Evolutionary conservation across 1,140 invertebrate genomes (phyloP).

Genomic region (Panagrolaimus sp.): DNA sequence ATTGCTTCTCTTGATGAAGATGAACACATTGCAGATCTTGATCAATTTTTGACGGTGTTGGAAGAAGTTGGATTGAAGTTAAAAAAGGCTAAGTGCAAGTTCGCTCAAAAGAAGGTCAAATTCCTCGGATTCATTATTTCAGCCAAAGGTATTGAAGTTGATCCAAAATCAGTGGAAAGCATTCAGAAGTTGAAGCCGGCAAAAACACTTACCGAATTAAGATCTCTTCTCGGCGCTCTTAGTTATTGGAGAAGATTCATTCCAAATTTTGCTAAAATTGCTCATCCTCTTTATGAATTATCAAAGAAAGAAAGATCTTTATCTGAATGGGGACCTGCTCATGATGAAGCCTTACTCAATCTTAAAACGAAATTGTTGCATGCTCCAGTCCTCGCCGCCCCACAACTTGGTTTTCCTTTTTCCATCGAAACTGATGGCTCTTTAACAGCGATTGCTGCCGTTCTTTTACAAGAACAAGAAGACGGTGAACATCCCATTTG

Average conservation of each 20-base stretch:
- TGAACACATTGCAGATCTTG: conserved; percentile 24
- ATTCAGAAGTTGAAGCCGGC: conserved; percentile 20
- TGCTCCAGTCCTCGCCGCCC: conserved; percentile 11
- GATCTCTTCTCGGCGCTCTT: conserved; percentile 22
- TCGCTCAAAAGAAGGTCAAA: conserved; percentile 19
- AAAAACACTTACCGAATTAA: conserved; percentile 28
- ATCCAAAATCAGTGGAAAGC: not conserved
- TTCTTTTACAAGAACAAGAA: not conserved
- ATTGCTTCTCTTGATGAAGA: conserved; percentile 9
- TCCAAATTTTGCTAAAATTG: conserved; percentile 21
- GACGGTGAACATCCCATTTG: not conserved
- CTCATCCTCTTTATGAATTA: not conserved
- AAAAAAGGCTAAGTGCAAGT: conserved; percentile 22
- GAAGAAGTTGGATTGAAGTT: conserved; percentile 14
- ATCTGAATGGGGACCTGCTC: not conserved
- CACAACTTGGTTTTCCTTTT: not conserved
- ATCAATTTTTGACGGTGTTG: conserved; percentile 3
- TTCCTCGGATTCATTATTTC: conserved; percentile 20
- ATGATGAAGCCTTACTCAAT: conserved; percentile 16
- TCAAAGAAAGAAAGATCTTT: conserved; percentile 19
- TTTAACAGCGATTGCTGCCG: conserved; percentile 1
- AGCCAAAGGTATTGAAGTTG: conserved; percentile 13
- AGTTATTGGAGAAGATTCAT: conserved; percentile 28
- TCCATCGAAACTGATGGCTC: not conserved
- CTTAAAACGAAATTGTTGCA: conserved; percentile 9